Conservation (phyloP, 2,113 vertebrate species). For the Bubalus kerabau region DNA sequence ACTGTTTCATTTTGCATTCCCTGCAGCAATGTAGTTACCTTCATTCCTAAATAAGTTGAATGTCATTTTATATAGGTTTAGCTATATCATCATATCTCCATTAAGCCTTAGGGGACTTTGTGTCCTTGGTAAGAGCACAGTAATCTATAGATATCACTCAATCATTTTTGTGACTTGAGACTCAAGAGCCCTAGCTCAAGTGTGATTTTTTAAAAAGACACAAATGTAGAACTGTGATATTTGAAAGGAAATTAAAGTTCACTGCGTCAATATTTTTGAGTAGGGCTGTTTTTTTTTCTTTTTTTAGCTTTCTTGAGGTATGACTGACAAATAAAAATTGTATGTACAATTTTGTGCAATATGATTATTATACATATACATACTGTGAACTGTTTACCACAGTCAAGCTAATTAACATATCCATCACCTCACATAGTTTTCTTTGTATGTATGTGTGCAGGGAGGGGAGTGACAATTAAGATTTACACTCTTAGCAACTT, state of each 20-base stretch:
- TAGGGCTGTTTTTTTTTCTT: neutral
- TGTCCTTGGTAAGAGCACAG: neutral
- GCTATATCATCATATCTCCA: neutral
- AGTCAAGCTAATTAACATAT: neutral
- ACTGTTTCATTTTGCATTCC: neutral
- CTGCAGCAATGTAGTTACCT: neutral
- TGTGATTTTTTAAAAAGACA: neutral
- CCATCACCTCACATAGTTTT: neutral
- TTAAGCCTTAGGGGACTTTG: neutral
- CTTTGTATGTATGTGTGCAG: neutral
- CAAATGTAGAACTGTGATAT: neutral
- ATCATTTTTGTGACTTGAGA: neutral
- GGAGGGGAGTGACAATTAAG: neutral
- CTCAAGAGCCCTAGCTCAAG: neutral
- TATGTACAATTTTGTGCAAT: neutral
- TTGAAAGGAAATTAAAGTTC: neutral
- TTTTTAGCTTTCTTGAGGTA: neutral
- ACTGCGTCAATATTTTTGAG: neutral
- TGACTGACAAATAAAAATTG: neutral
- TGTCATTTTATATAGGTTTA: neutral
- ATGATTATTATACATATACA: neutral
- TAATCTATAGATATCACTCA: neutral
- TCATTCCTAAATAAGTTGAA: neutral
- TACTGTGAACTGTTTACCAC: neutral
- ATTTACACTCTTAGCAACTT: neutral